phyloP scores from a whole-genome alignment of 37 sponge, comb jelly and placozoan species.

The Crambe crambe region DNA sequence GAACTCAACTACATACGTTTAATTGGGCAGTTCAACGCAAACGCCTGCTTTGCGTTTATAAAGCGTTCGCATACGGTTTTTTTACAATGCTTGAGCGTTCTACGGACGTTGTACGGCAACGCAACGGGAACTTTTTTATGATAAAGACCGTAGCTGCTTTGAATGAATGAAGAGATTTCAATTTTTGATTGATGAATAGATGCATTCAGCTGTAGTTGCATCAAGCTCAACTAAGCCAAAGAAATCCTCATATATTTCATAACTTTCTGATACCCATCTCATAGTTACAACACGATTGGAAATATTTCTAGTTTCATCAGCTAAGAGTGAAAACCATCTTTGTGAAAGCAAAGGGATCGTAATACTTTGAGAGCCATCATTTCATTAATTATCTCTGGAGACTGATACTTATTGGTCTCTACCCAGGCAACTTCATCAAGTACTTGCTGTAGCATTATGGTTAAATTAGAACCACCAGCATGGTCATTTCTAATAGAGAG shows the following conservation, averaged over 20 bases:
- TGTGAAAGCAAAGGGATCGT: slow-evolving; percentile 1
- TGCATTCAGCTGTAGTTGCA: not conserved
- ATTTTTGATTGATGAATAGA: not conserved
- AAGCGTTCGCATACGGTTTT: too few relatives aligned
- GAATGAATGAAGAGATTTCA: not conserved
- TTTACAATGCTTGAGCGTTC: too few relatives aligned
- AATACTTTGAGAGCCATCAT: slow-evolving; percentile 5
- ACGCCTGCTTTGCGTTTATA: too few relatives aligned
- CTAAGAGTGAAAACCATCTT: not conserved
- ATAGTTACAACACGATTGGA: not conserved
- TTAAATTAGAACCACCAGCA: slow-evolving; percentile 15
- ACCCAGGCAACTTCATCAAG: slow-evolving; percentile 6
- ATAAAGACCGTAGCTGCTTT: too few relatives aligned
- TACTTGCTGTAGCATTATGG: slow-evolving; percentile 12
- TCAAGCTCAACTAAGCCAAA: not conserved
- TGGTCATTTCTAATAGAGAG: slow-evolving; percentile 24
- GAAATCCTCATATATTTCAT: slow-evolving; percentile 1
- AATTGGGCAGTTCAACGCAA: too few relatives aligned
- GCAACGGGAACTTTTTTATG: too few relatives aligned
- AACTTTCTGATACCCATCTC: slow-evolving; percentile 1
- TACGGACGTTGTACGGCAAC: too few relatives aligned
- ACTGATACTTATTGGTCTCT: slow-evolving; percentile 7
- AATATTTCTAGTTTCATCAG: slow-evolving; percentile 8
- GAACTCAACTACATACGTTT: too few relatives aligned
- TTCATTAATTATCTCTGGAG: slow-evolving; percentile 20